Conservation (phyloP, 2,797 vertebrate species). For the Eupleurogrammus muticus region DNA sequence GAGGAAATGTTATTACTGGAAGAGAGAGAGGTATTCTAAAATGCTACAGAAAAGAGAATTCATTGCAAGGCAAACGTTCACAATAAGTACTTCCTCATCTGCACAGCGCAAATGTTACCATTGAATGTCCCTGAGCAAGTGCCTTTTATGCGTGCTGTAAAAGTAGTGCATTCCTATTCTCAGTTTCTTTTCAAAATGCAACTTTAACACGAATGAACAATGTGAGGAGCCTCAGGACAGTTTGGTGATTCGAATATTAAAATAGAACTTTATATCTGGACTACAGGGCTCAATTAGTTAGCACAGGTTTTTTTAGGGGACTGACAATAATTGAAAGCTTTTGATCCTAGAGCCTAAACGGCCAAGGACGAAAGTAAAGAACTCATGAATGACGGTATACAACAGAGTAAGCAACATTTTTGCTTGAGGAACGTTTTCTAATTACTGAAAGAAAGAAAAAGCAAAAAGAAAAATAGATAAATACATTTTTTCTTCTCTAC, state of each 20-base stretch:
- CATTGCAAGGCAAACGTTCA: slow-evolving; percentile 11
- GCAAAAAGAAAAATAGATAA: slow-evolving; percentile 1
- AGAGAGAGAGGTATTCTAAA: neutral
- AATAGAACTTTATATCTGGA: slow-evolving; percentile 57
- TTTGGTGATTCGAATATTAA: slow-evolving; percentile 67
- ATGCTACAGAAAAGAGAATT: slow-evolving; percentile 2
- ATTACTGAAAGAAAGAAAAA: slow-evolving; percentile 20
- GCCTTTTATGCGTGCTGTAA: slow-evolving; percentile 46
- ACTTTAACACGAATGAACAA: slow-evolving; percentile 60
- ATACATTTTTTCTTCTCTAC: slow-evolving; percentile 3
- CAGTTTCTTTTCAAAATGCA: slow-evolving; percentile 57
- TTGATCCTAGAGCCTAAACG: slow-evolving; percentile 56
- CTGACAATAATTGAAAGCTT: slow-evolving; percentile 66
- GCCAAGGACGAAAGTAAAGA: slow-evolving; percentile 24
- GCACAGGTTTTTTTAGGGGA: slow-evolving; percentile 53
- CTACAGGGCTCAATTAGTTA: slow-evolving; percentile 66
- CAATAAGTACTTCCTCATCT: slow-evolving; percentile 36
- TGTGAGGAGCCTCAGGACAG: slow-evolving; percentile 54
- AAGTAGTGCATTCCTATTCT: slow-evolving; percentile 50
- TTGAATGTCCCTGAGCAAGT: slow-evolving; percentile 35
- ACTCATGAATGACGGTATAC: slow-evolving; percentile 27
- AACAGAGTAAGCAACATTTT: slow-evolving; percentile 32
- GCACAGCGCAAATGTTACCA: slow-evolving; percentile 27
- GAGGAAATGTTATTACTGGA: slow-evolving; percentile 2
- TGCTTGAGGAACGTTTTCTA: slow-evolving; percentile 17